Base-by-base conservation (phyloP, 1,140 invertebrate species). In the Pogonomyrmex californicus region DNA sequence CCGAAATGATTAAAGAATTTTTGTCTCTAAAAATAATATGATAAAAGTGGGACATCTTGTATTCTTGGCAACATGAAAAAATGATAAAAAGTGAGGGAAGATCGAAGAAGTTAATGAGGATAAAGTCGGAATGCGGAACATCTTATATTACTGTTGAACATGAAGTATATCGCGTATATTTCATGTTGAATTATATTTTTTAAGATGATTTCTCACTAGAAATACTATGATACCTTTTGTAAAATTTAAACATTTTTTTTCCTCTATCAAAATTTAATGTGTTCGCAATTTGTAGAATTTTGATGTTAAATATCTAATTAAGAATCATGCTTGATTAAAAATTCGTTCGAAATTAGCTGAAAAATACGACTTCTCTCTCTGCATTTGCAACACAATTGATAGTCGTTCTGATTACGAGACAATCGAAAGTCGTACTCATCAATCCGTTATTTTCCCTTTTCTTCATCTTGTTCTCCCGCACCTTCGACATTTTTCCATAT, bases 61-160 rank as follows among this genome's bases (percentile, higher is more conserved):
- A 44, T 62, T 44, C 4, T 3, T 10, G 6, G 30, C 44, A 17
- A 81, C 33, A 70, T 54, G 63, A 68, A 60, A 78, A 47, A 14
- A 44, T 33, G 47, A 66, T 23, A 63, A 79, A 54, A 79, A 65
- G 33, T 23, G 36, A 44, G 33, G 44, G 33, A 33, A 70, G 78
- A 81, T 70, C 51, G 51, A 56, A 70, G 23, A 23, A 14, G 62
- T 33, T 58, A 54, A 70, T 33, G 78, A 70, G 65, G 36, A 79
- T 54, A 14, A 70, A 70, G 23, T 81, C 38, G 49, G 47, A 44
- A 70, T 54, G 47, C 23, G 17, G 51, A 70, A 70, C 65, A 49
- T 47, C 63, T 54, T 17, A 66, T 81, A 56, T 81, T 70, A 81
- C 51, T 81, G 23, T 70, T 81, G 78, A 66, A 81, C 30, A 81